phyloP scores from a whole-genome alignment of 2,888 invertebrate genomes.

The Lobophora halterata region DNA sequence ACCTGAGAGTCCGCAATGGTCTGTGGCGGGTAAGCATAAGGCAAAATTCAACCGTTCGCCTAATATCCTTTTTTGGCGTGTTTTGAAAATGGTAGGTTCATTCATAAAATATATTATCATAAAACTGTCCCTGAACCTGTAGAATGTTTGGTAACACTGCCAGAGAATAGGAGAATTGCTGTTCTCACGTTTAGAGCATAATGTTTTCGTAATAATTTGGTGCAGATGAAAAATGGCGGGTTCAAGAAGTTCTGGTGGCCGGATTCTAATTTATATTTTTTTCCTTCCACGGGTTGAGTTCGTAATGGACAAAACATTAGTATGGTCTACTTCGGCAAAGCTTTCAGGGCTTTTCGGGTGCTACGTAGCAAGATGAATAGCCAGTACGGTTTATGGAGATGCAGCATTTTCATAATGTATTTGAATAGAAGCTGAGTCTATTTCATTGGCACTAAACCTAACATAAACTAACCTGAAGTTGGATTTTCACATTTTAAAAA shows the following conservation, averaged over 20 bases:
- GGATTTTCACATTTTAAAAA: too few relatives aligned
- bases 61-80: slow-evolving; percentile 38
- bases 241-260: slow-evolving; percentile 33
- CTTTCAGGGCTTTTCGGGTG: slow-evolving; percentile 65
- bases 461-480: too few relatives aligned
- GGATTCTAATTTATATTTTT: slow-evolving; percentile 63
- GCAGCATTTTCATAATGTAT: slow-evolving; percentile 27
- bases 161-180: slow-evolving; percentile 25
- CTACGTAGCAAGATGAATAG: slow-evolving; percentile 45
- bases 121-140: slow-evolving; percentile 37
- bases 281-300: slow-evolving; percentile 47
- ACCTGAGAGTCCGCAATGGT: slow-evolving; percentile 71
- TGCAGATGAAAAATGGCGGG: slow-evolving; percentile 37
- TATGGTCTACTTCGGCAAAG: slow-evolving; percentile 66
- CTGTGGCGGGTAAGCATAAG: slow-evolving; percentile 51
- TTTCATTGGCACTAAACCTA: too few relatives aligned
- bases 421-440: too few relatives aligned
- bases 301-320: slow-evolving; percentile 76
- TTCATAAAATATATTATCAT: slow-evolving; percentile 40
- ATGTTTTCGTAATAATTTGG: slow-evolving; percentile 35
- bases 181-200: slow-evolving; percentile 22
- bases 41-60: slow-evolving; percentile 37
- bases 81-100: slow-evolving; percentile 33
- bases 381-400: slow-evolving; percentile 35
- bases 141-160: slow-evolving; percentile 36